A percentile compares a stretch with the other conserved stretches of the same genome.
Conservation (phyloP, 2,888 invertebrate genomes). For the Nycteola revayana region DNA sequence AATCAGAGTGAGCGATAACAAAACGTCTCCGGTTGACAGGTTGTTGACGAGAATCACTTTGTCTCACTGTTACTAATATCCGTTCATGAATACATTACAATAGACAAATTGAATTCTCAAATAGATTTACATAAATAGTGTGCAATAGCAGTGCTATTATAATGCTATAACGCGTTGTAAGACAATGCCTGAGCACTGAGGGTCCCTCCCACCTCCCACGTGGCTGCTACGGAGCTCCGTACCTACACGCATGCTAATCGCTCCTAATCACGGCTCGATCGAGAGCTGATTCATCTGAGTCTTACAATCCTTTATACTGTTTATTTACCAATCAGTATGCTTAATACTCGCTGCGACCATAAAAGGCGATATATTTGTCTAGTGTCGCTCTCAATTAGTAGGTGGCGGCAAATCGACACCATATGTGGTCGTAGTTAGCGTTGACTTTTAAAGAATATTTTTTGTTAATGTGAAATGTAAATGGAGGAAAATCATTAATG, state of each 20-base stretch:
- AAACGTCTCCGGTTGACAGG: constrained; percentile 47
- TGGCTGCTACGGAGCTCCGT: constrained; percentile 48
- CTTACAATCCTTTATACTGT: constrained; percentile 66
- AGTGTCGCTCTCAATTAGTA: constrained; percentile 76
- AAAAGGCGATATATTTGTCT: constrained; percentile 79
- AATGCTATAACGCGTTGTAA: constrained; percentile 74
- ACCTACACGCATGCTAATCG: constrained; percentile 69
- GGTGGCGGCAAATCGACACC: constrained; percentile 69
- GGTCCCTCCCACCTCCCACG: constrained; percentile 76
- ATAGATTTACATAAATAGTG: constrained; percentile 76
- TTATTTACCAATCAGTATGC: constrained; percentile 76
- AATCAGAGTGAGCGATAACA: constrained; percentile 35
- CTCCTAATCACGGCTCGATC: constrained; percentile 74
- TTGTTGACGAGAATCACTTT: constrained; percentile 54
- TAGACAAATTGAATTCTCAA: constrained; percentile 78
- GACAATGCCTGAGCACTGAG: constrained; percentile 60
- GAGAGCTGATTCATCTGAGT: constrained; percentile 73
- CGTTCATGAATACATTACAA: constrained; percentile 65
- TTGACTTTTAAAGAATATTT: constrained; percentile 64
- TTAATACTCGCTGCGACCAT: constrained; percentile 68
- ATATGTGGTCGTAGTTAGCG: constrained; percentile 73
- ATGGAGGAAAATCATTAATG: constrained; percentile 74
- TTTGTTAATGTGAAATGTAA: constrained; percentile 69
- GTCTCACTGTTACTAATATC: constrained; percentile 57
- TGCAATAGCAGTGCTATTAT: constrained; percentile 72